phyloP scores from a whole-genome alignment of 2,113 vertebrate species.

The Pituophis catenifer region DNA sequence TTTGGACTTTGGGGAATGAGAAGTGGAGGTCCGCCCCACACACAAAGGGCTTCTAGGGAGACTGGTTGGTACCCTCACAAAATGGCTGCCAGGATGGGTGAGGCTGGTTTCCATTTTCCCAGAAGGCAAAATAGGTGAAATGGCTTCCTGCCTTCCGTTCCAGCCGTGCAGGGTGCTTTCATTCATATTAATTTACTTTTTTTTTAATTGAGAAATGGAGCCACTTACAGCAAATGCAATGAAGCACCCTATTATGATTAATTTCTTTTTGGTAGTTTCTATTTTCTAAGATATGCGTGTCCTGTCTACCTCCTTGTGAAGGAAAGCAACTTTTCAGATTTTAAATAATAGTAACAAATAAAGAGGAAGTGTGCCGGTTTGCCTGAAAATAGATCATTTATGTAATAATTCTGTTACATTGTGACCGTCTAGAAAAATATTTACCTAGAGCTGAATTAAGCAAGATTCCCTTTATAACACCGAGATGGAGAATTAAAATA shows the following conservation, averaged over 20 bases:
- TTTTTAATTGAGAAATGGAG: background rate
- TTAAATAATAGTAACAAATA: background rate
- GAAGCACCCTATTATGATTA: background rate
- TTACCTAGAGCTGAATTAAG: background rate
- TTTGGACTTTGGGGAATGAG: background rate
- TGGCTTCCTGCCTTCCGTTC: background rate
- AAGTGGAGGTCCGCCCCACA: background rate
- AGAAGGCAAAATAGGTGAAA: background rate
- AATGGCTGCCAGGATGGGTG: background rate
- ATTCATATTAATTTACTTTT: background rate
- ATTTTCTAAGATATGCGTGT: background rate
- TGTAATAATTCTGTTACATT: background rate
- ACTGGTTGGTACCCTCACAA: background rate
- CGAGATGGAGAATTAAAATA: background rate
- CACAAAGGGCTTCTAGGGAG: background rate
- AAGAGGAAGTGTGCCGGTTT: background rate
- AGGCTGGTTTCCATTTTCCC: background rate
- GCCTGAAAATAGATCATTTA: background rate
- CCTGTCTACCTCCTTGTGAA: background rate
- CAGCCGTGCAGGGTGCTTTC: background rate
- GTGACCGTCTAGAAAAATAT: background rate
- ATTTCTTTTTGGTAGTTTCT: background rate
- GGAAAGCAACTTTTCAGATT: background rate
- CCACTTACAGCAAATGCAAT: background rate
- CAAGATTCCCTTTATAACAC: background rate